Conservation (phyloP, 2,888 invertebrate species). For the Catocala nupta region DNA sequence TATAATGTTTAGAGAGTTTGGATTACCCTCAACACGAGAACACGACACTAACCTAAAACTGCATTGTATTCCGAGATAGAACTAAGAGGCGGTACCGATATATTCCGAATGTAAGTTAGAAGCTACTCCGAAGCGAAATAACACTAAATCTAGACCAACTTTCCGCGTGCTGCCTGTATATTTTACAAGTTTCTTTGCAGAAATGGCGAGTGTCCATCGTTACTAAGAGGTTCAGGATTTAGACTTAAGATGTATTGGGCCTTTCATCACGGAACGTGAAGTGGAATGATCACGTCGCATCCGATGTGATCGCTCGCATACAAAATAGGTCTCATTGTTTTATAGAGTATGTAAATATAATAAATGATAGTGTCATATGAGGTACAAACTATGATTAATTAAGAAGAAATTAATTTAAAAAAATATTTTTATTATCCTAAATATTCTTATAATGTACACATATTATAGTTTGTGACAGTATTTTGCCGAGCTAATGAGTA, state of each 20-base stretch:
- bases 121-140: constrained; percentile 52
- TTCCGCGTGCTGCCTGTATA: constrained; percentile 52
- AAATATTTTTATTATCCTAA: no score
- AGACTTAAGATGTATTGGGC: constrained; percentile 31
- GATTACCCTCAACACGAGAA: no score
- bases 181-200: constrained; percentile 54
- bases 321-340: no score
- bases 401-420: no score
- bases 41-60: constrained; percentile 1
- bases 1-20: no score
- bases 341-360: no score
- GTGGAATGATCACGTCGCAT: neutral
- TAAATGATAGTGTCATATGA: no score
- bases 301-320: no score
- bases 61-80: constrained; percentile 17
- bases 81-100: constrained; percentile 47
- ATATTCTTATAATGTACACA: no score
- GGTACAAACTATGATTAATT: no score
- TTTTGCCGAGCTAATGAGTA: no score
- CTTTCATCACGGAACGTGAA: neutral
- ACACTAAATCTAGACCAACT: constrained; percentile 58
- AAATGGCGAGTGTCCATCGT: constrained; percentile 39
- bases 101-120: constrained; percentile 54
- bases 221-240: constrained; percentile 36
- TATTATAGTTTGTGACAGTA: no score